Evolutionary conservation across 2,113 vertebrate genomes (phyloP), one percentile per base, ranked within the genome.

Genomic region (Macquaria australasica): DNA sequence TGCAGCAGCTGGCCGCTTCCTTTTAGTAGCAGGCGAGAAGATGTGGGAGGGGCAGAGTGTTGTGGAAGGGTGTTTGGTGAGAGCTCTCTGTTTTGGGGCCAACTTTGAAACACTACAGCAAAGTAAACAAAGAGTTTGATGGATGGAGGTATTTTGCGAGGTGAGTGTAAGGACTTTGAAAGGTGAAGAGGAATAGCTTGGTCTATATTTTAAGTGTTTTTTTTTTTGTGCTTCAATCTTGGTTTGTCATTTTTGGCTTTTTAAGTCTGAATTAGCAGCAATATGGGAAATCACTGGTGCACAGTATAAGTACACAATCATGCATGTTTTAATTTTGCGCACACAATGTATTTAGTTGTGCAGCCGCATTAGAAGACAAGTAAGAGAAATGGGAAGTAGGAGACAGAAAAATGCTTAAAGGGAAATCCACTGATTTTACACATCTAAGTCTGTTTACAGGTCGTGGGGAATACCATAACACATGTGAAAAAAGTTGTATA

Each of bases 1-100:
- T 23, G 6, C 81, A 81, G 88, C 84, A 73, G 84, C 80, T 83
- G 78, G 76, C 15, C 3, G 14, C 62, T 86, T 76, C 70, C 81
- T 75, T 60, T 83, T 51, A 50, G 75, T 5, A 43, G 85, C 64
- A 25, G 73, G 71, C 1, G 7, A 56, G 72, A 83, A 77, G 64
- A 67, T 79, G 64, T 12, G 43, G 56, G 78, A 77, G 53, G 48
- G 23, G 34, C 51, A 43, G 43, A 62, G 66, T 43, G 60, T n/a
- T 53, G 56, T 48, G 69, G 68, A 71, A 56, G 51, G 12, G 37
- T 66, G 73, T 63, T 79, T 69, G 43, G 43, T 31, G 25, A 14
- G 51, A 72, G 16, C 20, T 66, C 76, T 83, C 73, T 34, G 10
- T 56, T 81, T 81, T 67, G 2, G 51, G 77, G 37, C 63, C 4